Percentiles rank a stretch among this genome's conserved stretches.
Evolutionary conservation across 2,113 vertebrate species (phyloP).

Genomic region (Aspidoscelis tigris): DNA sequence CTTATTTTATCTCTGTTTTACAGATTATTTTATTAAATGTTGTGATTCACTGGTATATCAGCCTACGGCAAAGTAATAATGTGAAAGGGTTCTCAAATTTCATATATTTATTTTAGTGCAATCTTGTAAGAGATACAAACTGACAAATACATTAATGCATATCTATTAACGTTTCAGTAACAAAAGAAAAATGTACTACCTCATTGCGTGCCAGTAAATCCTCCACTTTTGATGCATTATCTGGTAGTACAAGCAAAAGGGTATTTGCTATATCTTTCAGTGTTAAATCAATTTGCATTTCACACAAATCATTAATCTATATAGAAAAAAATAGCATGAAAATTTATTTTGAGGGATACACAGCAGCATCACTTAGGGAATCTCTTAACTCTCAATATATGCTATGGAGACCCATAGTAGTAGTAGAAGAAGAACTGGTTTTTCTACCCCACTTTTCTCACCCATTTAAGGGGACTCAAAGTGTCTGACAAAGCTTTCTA

Average conservation of each 20-base stretch:
- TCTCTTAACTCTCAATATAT: background rate
- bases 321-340: slow-evolving; percentile 23
- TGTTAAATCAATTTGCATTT: slow-evolving; percentile 77
- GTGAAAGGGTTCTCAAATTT: background rate
- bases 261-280: slow-evolving; percentile 82
- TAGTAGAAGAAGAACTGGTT: no score
- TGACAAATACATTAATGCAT: background rate
- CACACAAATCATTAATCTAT: slow-evolving; percentile 79
- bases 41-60: no score
- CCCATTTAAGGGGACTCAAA: no score
- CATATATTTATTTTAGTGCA: background rate
- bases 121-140: background rate
- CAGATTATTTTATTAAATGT: no score
- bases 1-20: no score
- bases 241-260: slow-evolving; percentile 78
- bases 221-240: slow-evolving; percentile 64
- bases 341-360: background rate
- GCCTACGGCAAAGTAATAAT: background rate
- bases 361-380: background rate
- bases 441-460: no score
- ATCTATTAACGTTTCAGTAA: background rate
- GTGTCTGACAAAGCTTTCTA: no score
- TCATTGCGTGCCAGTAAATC: slow-evolving; percentile 78
- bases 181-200: slow-evolving; percentile 62
- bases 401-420: background rate